Base-by-base conservation (phyloP, 2,888 invertebrate genomes). In the Gerris lacustris region DNA sequence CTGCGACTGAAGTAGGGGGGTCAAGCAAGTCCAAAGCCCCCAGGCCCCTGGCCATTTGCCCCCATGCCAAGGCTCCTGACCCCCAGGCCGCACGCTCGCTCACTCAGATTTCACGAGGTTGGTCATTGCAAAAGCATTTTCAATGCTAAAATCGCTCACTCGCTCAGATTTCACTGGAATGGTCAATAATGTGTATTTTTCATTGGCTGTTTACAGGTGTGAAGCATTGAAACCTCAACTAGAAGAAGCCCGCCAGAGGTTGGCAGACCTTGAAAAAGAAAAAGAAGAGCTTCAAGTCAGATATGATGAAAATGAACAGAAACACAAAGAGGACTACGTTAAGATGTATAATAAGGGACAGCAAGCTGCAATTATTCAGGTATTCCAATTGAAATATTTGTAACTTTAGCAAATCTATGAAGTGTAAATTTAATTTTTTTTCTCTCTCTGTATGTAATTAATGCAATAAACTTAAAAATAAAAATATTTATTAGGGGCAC, bases 331-430 rank as follows among this genome's bases (percentile, higher is more conserved):
- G 77, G 86, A 88, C 82, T 91, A 91, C 81, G 83, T 91, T 79
- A 87, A 91, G 80, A 90, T 91, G 90, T 91, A 89, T 81, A 86
- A 88, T 77, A 89, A 92, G 81, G 91, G 90, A 45, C 87, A 90
- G 77, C 88, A 90, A 79, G 88, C 90, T n/a, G 90, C 89, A 69
- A 86, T 86, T 77, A 84, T 88, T 79, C 87, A 89, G 78, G 83
- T 74, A 69, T 43, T 69, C 5, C 15, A 0, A 44, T 45, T 5
- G 11, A 66, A 47, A 63, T 66, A 72, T 45, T 62, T 69, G 47
- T 47, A 69, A 9, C 31, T 2, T 31, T 4, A 55, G 47, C 9
- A 44, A 55, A n/a, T 31, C 9, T 63, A 18, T 69, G 47, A 44
- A 66, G 62, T 66, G 45, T 63, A 67, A 70, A 44, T n/a, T 5